Percentiles rank a stretch among this genome's conserved stretches.
Evolutionary conservation across 2,113 vertebrate species (phyloP).

Genomic region (Leptosomus discolor): DNA sequence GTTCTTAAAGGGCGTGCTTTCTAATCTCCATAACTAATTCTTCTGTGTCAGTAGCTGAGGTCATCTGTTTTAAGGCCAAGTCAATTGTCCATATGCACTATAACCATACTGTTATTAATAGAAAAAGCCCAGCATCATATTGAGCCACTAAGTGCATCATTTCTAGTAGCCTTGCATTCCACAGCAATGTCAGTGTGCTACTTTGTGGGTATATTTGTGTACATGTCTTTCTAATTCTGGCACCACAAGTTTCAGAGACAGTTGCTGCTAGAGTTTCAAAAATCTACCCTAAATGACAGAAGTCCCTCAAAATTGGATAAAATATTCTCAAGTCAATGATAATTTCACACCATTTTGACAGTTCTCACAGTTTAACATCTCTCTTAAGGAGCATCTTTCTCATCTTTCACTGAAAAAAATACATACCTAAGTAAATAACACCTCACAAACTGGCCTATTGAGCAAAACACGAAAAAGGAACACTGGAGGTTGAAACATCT

Average conservation of each 20-base stretch:
- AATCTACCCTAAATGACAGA: neutral
- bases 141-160: neutral
- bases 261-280: neutral
- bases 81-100: neutral
- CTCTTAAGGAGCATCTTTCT: neutral
- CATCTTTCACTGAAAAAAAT: neutral
- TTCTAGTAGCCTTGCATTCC: neutral
- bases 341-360: neutral
- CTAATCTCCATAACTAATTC: neutral
- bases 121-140: neutral
- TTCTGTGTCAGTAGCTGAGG: neutral
- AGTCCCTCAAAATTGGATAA: neutral
- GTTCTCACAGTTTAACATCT: neutral
- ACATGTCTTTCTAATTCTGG: neutral
- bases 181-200: neutral
- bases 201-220: neutral
- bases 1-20: neutral
- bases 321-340: neutral
- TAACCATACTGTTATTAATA: neutral
- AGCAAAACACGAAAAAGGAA: neutral
- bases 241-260: neutral
- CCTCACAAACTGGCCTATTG: neutral
- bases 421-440: neutral
- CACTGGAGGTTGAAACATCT: neutral
- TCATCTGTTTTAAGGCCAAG: neutral